Conservation (phyloP, 92 coral and sea anemone genomes). For the Zoanthus gigantus region DNA sequence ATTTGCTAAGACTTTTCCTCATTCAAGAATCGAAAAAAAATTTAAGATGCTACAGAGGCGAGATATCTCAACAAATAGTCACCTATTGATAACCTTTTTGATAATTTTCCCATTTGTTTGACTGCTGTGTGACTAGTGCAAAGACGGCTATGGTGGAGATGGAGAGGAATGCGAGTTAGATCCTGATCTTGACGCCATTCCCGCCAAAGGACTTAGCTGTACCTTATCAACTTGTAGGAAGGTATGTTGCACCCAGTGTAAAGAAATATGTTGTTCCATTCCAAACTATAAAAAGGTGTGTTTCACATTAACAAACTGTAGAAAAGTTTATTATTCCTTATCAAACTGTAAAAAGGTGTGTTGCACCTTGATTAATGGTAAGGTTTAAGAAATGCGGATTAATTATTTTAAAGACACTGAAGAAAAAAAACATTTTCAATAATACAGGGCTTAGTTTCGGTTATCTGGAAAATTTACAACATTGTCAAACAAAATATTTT, state of each 20-base stretch:
- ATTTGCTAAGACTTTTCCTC: too few species aligned
- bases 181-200: slow-evolving; percentile 92
- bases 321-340: slow-evolving; percentile 55
- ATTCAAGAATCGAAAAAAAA: too few species aligned
- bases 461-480: too few species aligned
- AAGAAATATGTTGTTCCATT: not conserved
- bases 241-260: slow-evolving; percentile 55
- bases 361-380: not conserved
- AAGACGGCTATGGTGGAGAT: slow-evolving; percentile 91
- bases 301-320: slow-evolving; percentile 69
- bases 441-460: too few species aligned
- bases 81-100: not conserved
- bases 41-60: too few species aligned
- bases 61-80: not conserved
- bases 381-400: too few species aligned
- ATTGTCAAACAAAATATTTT: too few species aligned
- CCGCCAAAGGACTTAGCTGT: slow-evolving; percentile 88
- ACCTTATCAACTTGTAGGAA: slow-evolving; percentile 76
- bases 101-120: not conserved
- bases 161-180: slow-evolving; percentile 92
- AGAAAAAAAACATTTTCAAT: too few species aligned
- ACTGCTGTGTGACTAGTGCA: slow-evolving; percentile 68
- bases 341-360: not conserved
- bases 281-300: not conserved
- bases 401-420: too few species aligned